Percentiles rank a stretch among this genome's conserved stretches.
Evolutionary conservation across 1,140 invertebrate species (phyloP).

Genomic region (Tetragnatha versicolor): DNA sequence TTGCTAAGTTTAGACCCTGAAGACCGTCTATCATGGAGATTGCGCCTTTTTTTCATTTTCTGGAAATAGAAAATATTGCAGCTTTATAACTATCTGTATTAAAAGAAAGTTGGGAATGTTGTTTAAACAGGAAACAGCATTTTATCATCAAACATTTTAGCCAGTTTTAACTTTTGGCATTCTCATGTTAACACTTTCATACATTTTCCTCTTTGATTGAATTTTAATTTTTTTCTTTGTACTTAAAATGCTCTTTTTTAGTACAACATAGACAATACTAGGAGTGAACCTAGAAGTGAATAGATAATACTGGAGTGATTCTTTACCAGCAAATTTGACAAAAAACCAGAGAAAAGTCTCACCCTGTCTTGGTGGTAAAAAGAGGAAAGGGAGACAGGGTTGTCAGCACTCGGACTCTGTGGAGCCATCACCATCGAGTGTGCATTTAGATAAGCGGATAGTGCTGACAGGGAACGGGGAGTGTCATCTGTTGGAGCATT

Average conservation of each 20-base stretch:
- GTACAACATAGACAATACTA: neutral
- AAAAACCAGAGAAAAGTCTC: too few relatives aligned
- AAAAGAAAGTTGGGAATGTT: too few relatives aligned
- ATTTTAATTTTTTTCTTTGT: neutral
- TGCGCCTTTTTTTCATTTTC: conserved; percentile 43
- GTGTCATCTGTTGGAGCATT: conserved; percentile 70
- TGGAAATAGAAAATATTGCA: too few relatives aligned
- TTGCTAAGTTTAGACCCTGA: conserved; percentile 53
- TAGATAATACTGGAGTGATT: neutral
- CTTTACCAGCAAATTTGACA: neutral
- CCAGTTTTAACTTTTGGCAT: too few relatives aligned
- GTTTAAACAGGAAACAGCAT: too few relatives aligned
- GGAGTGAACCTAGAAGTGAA: neutral
- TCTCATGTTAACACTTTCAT: too few relatives aligned
- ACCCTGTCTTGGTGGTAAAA: conserved; percentile 76
- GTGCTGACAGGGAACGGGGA: conserved; percentile 79
- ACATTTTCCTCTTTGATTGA: too few relatives aligned
- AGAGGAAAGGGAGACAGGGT: conserved; percentile 63
- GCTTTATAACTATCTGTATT: too few relatives aligned
- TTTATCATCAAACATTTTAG: too few relatives aligned
- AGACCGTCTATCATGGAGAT: conserved; percentile 35
- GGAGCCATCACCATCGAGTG: conserved; percentile 65
- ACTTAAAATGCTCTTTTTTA: neutral
- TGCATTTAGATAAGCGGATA: conserved; percentile 69
- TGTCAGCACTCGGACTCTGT: conserved; percentile 61